Evolutionary conservation across 92 coral and sea anemone genomes (phyloP), one percentile per base, ranked within the genome.

Genomic region (Pocillopora grandis): DNA sequence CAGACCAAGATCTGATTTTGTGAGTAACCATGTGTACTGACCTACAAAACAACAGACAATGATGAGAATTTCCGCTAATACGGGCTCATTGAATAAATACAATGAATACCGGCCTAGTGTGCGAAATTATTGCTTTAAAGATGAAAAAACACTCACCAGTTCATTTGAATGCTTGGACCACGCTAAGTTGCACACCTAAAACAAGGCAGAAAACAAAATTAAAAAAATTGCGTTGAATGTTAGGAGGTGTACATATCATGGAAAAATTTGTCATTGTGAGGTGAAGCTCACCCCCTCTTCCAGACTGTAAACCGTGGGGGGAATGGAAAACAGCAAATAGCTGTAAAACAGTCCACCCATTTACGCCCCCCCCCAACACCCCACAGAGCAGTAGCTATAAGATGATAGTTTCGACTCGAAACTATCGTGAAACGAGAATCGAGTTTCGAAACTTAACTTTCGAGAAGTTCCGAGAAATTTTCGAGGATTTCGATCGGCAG

Each of bases 81-180:
- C 1, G 21, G 4, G 11, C 48, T 1, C 17, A 12, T 1, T 67
- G 36, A n/a, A 12, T 10, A 59, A 12, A 12, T 59, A 16, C 14
- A 59, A 59, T 16, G 0, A 12, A 12, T 59, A 12, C 14, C 62
- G 62, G 14, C 12, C 14, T 12, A 7, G 62, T 12, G 12, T 0
- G 31, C 31, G 13, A 66, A 3, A 49, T 17, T n/a, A 71, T 58
- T 31, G 58, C 3, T 48, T 37, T 9, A 35, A 71, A 58, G 1
- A 15, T 17, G 8, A 57, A 0, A 23, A n/a, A 58, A 11, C 55
- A 90, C 98, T 92, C 73, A 96, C 99, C 74, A 96, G 90, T 90
- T 96, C 99, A 84, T 96, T 96, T 10, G 99, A 95, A 89, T 96
- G 99, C 75, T 96, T 96, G 27, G 99, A 96, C 99, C 99, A 96